Evolutionary conservation across 2,113 vertebrate genomes (phyloP), one percentile per base, ranked within the genome.

Genomic region (Gobio gobio): DNA sequence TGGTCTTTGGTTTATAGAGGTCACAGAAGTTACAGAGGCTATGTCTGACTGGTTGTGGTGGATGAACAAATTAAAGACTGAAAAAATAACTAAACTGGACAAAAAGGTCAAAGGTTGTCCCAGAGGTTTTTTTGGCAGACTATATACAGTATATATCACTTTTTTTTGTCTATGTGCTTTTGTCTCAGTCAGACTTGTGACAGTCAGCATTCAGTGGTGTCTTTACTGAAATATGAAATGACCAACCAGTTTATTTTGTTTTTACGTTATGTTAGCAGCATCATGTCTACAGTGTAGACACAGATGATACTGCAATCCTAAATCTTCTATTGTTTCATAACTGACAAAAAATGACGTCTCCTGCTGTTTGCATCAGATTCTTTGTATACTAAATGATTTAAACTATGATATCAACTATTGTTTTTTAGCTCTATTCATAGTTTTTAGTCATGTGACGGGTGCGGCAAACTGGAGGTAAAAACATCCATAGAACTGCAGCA

Each of bases 1-100:
- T 66, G 58, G 59, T 66, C 14, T 22, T 3, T 66, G 78, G 61
- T 81, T 66, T 81, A 81, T 33, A 49, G 61, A 29, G 61, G 78
- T 81, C 78, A 33, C 61, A 33, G 40, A 20, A 45, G 61, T 13
- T 81, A 51, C 61, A 33, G 40, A 20, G 59, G 61, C 13, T 81
- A 49, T 49, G 61, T 49, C 61, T 81, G 24, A 49, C 61, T 26
- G 4, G 16, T 51, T 29, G 51, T 81, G 29, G 14, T n/a, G 59
- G 43, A 81, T 51, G 43, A 66, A 66, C 49, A 66, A 64, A 64
- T 66, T 5, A 66, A 81, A 33, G 61, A 16, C 78, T 66, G 43
- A 47, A 66, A 22, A 81, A 81, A 78, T 59, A 78, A 22, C 4
- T 63, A 47, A 66, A 66, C 40, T 49, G 61, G 47, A 61, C 56